A percentile compares a stretch with the other conserved stretches of the same genome.
phyloP scores from a whole-genome alignment of 2,113 vertebrate species.

The Ploceus nigricollis region DNA sequence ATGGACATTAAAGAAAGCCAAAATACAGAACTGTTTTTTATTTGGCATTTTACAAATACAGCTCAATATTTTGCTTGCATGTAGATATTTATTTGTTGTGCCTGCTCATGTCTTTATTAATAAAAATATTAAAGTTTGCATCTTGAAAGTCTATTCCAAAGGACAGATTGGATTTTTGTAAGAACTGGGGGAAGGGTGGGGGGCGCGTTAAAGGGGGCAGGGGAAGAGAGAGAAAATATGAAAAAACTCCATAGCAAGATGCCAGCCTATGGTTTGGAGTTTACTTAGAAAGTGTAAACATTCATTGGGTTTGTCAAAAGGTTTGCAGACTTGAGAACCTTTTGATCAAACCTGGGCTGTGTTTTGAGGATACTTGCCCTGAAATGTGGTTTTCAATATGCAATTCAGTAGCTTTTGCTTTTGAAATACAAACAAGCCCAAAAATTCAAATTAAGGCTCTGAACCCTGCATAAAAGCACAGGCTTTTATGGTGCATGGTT shows the following conservation, averaged over 20 bases:
- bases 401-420: constrained; percentile 20
- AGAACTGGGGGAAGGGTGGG: background rate
- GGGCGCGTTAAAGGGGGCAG: fast-evolving
- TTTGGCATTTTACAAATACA: background rate
- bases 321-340: constrained; percentile 4
- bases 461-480: background rate
- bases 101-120: background rate
- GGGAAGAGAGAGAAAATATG: background rate
- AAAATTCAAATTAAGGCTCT: constrained; percentile 23
- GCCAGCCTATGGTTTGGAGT: background rate
- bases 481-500: background rate
- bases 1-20: background rate
- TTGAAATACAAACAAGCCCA: constrained; percentile 29
- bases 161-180: background rate
- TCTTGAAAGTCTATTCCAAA: background rate
- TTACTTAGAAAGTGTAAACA: constrained; percentile 18
- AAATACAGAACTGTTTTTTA: background rate
- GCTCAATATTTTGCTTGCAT: background rate
- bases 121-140: background rate
- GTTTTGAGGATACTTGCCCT: constrained; percentile 24
- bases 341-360: constrained; percentile 43
- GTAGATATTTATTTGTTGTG: background rate
- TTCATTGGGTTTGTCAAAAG: background rate
- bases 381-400: constrained; percentile 1
- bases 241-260: background rate